Evolutionary conservation across 2,113 vertebrate species (phyloP).

Genomic region (Neolamprologus cancellatus): DNA sequence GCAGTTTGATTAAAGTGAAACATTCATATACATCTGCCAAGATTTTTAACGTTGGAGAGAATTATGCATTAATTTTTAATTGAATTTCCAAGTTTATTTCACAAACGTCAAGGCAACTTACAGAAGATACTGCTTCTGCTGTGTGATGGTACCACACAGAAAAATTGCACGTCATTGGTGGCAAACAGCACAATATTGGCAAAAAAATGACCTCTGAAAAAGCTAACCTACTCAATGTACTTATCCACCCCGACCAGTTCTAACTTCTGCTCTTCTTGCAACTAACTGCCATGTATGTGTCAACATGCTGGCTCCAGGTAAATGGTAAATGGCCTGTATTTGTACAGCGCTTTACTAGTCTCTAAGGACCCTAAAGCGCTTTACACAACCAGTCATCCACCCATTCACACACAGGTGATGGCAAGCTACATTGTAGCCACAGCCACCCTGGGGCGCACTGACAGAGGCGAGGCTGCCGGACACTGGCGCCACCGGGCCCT

Average conservation of each 20-base stretch:
- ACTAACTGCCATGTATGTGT: neutral
- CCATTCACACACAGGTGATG: rapidly evolving
- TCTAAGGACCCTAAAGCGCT: neutral
- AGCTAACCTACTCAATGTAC: neutral
- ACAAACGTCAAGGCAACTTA: neutral
- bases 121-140: neutral
- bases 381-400: neutral
- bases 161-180: rapidly evolving
- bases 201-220: neutral
- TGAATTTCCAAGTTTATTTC: neutral
- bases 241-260: neutral
- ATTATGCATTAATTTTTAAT: neutral
- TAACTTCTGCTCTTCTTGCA: neutral
- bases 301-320: neutral
- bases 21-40: neutral
- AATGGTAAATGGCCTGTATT: neutral
- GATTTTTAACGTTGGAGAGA: neutral
- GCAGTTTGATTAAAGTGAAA: neutral
- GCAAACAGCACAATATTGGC: neutral
- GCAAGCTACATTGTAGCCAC: neutral
- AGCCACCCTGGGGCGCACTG: neutral
- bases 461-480: neutral
- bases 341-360: rapidly evolving
- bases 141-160: neutral
- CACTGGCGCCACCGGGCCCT: neutral